phyloP scores from a whole-genome alignment of 1,140 invertebrate genomes.

The Drosophila grimshawi region DNA sequence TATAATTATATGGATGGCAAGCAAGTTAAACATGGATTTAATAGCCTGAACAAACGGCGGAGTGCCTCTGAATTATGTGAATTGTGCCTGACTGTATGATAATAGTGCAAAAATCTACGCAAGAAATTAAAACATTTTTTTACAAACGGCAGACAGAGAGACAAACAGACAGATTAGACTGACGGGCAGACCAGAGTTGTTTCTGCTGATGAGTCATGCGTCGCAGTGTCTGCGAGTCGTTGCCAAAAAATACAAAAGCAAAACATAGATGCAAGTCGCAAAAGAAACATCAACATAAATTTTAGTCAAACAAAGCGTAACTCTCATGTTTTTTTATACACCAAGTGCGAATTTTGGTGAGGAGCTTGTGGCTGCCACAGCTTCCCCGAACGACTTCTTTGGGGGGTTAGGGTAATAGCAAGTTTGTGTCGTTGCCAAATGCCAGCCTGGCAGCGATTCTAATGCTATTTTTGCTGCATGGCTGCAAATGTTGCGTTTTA shows the following conservation, averaged over 20 bases:
- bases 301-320: conserved; percentile 81
- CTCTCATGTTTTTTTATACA: conserved; percentile 55
- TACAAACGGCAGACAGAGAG: conserved; percentile 28
- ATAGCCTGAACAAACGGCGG: conserved; percentile 39
- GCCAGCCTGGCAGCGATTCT: conserved; percentile 54
- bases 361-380: conserved; percentile 6
- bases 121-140: conserved; percentile 78
- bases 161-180: conserved; percentile 49
- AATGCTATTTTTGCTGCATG: conserved; percentile 51
- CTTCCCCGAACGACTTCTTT: neutral
- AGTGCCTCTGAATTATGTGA: conserved; percentile 41
- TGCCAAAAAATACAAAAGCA: conserved; percentile 30
- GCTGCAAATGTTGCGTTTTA: conserved; percentile 73
- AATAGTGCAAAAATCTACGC: conserved; percentile 42
- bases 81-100: conserved; percentile 32
- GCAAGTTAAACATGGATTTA: conserved; percentile 62
- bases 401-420: conserved; percentile 65
- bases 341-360: conserved; percentile 28
- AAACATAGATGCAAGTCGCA: conserved; percentile 4
- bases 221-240: conserved; percentile 29
- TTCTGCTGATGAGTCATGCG: conserved; percentile 59
- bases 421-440: conserved; percentile 77
- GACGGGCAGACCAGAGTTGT: conserved; percentile 33
- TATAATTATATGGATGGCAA: conserved; percentile 63
- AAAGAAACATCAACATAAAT: conserved; percentile 78